Base-by-base conservation (phyloP, 2,888 invertebrate genomes). In the Caradrina kadenii region DNA sequence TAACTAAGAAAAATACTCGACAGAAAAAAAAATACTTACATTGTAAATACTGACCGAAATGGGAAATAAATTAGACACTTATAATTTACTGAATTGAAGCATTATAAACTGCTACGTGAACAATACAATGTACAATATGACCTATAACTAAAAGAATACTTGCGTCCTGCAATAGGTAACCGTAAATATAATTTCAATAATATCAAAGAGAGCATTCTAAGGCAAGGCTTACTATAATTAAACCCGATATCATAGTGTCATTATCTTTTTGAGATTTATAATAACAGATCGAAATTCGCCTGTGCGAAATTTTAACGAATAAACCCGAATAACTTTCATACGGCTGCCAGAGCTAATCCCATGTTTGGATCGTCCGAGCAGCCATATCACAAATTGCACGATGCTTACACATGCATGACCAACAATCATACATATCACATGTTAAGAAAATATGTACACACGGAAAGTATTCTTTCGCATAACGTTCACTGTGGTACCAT, bases 21-120 rank as follows among this genome's bases (percentile, higher is more conserved):
- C 84, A 88, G 89, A 91, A 89, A 89, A 90, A 90, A 92, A 93
- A 94, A 95, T 94, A 95, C 95, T 95, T 94, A 95, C 88, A 93
- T 88, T 90, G 92, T 93, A 95, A 96, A 96, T 96, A 96, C 96
- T 96, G 96, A 96, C 96, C 96, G 94, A 95, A 93, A 93, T 88
- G 94, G 93, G 94, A 94, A 94, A 96, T 94, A 94, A 96, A 93
- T 94, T 94, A 94, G 87, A 94, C 88, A 90, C 92, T 90, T 92
- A 94, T 88, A 90, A 90, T 92, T 91, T 92, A 91, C 88, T 88
- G 87, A 90, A 90, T 90, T 87, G 83, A 88, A 88, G 81, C 79
- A 79, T 87, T 88, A 89, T 73, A 81, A 80, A 80, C 86, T 86
- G 84, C 89, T 93, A 92, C 87, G 89, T 92, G 92, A 93, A 92